Base-by-base conservation (phyloP, 2,113 vertebrate genomes). In the Apaloderma vittatum region DNA sequence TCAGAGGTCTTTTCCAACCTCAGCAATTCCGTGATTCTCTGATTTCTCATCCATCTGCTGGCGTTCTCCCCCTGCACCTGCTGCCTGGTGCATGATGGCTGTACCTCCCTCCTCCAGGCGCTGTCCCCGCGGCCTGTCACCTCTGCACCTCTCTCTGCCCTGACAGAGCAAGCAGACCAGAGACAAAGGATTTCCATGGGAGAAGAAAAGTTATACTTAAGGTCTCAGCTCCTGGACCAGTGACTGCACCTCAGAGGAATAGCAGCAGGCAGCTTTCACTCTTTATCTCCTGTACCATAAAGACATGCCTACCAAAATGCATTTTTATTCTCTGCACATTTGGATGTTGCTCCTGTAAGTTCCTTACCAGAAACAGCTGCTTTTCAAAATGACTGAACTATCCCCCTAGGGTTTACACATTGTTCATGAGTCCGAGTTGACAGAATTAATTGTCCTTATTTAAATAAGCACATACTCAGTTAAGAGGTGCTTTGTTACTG, bases 161-260 rank as follows among this genome's bases (percentile, higher is more conserved):
- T 46, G 24, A 5, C 37, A 61, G 30, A 55, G 15, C 45, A 91
- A 75, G 77, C 32, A 48, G 19, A 63, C 11, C 32, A 80, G 24
- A 54, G 54, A 70, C 24, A 34, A 52, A 37, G 18, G 20, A 90
- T 82, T 67, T 90, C 46, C 37, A 22, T 3, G 13, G 29, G 9
- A 76, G 79, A 73, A 55, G 36, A 57, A 78, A 82, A 91, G 66
- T 37, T 46, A 6, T 34, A 2, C 45, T 29, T 16, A 21, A 68
- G 23, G 5, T 14, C 49, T 78, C 4, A 0, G 0, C 9, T 65
- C 5, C 15, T 18, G 70, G 46, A 36, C 4, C 6, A 4, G 32
- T 11, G 19, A 4, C 72, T 73, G 49, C n/a, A 32, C 14, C n/a
- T 70, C 2, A 2, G 21, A 40, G 27, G 19, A 61, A 30, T 36